Percentiles rank a stretch among this genome's conserved stretches.
Conservation (phyloP, 2,113 vertebrate species). For the Antennarius striatus region DNA sequence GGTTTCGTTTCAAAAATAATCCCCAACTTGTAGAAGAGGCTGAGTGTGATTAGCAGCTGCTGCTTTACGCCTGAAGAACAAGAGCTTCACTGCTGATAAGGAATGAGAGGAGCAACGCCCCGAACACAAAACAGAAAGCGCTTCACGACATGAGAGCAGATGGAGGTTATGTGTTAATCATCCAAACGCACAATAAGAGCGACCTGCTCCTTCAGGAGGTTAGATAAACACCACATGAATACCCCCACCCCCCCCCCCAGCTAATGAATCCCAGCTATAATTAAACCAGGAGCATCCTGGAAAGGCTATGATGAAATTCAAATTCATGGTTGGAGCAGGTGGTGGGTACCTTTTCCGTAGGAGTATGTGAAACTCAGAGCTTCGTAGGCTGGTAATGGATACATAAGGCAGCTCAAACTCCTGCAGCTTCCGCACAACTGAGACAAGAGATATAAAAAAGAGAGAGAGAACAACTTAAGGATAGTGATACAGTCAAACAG, state of each 20-base stretch:
- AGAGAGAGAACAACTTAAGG: slow-evolving; percentile 19
- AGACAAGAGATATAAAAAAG: background rate
- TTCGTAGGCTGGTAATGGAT: slow-evolving; percentile 92
- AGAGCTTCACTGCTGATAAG: slow-evolving; percentile 29
- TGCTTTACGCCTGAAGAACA: slow-evolving; percentile 13
- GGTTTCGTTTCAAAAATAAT: too few species aligned
- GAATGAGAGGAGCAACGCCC: slow-evolving; percentile 1
- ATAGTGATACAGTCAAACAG: slow-evolving; percentile 34
- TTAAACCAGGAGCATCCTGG: too few species aligned
- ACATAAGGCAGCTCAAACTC: slow-evolving; percentile 98
- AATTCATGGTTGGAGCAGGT: slow-evolving; percentile 16
- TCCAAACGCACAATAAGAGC: too few species aligned
- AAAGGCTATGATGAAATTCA: background rate
- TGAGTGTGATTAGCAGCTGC: too few species aligned
- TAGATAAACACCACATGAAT: too few species aligned
- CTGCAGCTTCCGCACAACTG: slow-evolving; percentile 97
- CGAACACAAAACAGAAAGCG: background rate
- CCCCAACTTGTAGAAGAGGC: too few species aligned
- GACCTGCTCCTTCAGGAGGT: too few species aligned
- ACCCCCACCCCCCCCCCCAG: too few species aligned
- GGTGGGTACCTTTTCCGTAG: slow-evolving; percentile 92
- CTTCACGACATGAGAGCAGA: background rate
- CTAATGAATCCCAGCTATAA: too few species aligned
- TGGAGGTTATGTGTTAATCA: background rate
- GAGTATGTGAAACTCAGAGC: slow-evolving; percentile 91